Evolutionary conservation across 2,113 vertebrate species (phyloP), one percentile per base, ranked within the genome.

Genomic region (Martes martes): DNA sequence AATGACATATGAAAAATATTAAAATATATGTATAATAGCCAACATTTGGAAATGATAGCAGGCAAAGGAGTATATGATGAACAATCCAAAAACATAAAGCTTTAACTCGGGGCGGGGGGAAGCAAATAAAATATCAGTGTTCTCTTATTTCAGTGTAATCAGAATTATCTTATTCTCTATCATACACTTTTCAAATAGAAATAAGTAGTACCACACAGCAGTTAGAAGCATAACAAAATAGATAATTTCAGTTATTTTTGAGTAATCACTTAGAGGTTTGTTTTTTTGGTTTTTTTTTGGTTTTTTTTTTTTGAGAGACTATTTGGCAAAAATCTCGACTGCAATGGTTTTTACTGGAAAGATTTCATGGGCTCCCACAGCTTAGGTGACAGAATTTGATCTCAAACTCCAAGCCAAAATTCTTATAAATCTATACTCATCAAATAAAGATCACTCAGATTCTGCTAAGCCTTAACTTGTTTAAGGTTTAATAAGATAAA

Each of bases 31-130:
- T 76, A 78, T 65, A 85, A 69, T 16, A 91, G 89, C 97, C 94
- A 85, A 90, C 90, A 95, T 97, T 96, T 98, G 95, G 97, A 98
- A 97, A 83, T 63, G 90, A 97, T 89, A 97, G 88, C 31, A 96
- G 81, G 36, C 57, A 84, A 91, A 73, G 1, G 33, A 31, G 4
- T 87, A 19, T 26, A 92, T 74, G 81, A 92, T 74, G 84, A 97
- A 96, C 26, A 97, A 63, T 89, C 45, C 78, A 71, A 95, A 97
- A 95, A 80, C 45, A 92, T 26, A 83, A 42, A 95, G 33, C 13
- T 97, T 96, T 80, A 96, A 92, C 69, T 97, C 16, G 57, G 28
- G 47, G 15, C 4, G 3, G 4, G 61, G 67, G 69, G 84, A 55
- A 87, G 9, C 45, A 83, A 96, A 78, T 47, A 93, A 97, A 97